A percentile compares a stretch with the other conserved stretches of the same genome.
Conservation (phyloP, 2,113 vertebrate species). For the Eclectus roratus region DNA sequence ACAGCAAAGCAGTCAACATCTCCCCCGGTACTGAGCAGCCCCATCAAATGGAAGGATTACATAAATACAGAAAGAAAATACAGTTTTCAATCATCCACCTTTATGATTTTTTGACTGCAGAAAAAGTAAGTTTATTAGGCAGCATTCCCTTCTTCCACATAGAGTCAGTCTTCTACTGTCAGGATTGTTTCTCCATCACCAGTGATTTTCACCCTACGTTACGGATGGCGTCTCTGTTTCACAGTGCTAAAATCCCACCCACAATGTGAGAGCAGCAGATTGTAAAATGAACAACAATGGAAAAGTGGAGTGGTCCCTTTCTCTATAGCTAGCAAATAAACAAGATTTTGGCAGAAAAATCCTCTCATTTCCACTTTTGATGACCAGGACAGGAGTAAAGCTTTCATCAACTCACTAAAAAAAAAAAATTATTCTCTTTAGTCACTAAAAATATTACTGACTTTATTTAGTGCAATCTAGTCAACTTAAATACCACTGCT, state of each 20-base stretch:
- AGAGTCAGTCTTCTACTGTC: neutral
- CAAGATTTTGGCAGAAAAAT: neutral
- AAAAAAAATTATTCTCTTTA: neutral
- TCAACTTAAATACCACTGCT: neutral
- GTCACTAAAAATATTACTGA: neutral
- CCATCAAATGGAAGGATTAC: neutral
- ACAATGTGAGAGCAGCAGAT: neutral
- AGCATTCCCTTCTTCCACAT: neutral
- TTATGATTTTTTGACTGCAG: neutral
- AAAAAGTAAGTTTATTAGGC: neutral
- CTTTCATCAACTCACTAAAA: neutral
- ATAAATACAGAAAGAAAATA: neutral
- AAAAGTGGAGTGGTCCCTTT: neutral
- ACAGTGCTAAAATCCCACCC: neutral
- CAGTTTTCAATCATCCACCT: neutral
- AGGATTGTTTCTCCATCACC: neutral
- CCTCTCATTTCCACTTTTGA: neutral
- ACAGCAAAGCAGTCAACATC: neutral
- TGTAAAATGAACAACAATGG: neutral
- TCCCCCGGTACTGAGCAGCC: neutral
- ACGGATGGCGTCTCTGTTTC: neutral
- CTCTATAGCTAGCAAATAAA: neutral
- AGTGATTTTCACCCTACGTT: neutral
- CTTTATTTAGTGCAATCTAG: neutral
- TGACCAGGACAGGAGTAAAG: neutral